Base-by-base conservation (phyloP, 2,113 vertebrate species). In the Poeciliopsis turrubarensis region DNA sequence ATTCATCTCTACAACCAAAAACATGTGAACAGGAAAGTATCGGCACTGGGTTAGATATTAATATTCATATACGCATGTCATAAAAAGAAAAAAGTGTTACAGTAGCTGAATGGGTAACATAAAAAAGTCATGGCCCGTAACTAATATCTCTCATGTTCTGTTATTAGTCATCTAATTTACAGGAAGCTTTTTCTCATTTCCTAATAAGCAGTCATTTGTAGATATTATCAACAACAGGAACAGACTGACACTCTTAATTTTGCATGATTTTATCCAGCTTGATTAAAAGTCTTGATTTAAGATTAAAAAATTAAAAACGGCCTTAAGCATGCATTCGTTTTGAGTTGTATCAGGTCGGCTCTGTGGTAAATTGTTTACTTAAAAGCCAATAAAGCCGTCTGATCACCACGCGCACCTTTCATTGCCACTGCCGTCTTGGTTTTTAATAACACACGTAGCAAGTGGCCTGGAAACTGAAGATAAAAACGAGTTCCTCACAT, bases 401-500 rank as follows among this genome's bases (percentile, higher is more conserved):
- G 65, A 67, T 67, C 65, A 17, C 34, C 65, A 27, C 6, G 25
- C 31, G 12, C 31, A 37, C 64, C 25, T 47, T 47, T 47, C 39
- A 19, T 19, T 47, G 44, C 44, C 12, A 47, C 27, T 27, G 62
- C 30, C 22, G 44, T 47, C 41, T 51, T 19, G n/a, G 3, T 32
- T 41, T 60, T 19, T 30, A 27, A 7, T 12, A 57, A 26, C 6
- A 65, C 0, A 32, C 13, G 11, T 44, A 66, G 19, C 34, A 26
- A 41, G 26, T 65, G 31, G 19, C 19, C 19, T 26, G 25, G 26
- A 70, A 64, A 57, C 2, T 0, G 25, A 54, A 37, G 0, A 26
- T 57, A 71, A 65, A n/a, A 77, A 29, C 31, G 32, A 4, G 44
- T 37, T 68, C 60, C 29, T 76, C 67, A 47, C 39, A 62, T 14